Conservation (phyloP, 2,888 invertebrate species). For the Buathra laborator region DNA sequence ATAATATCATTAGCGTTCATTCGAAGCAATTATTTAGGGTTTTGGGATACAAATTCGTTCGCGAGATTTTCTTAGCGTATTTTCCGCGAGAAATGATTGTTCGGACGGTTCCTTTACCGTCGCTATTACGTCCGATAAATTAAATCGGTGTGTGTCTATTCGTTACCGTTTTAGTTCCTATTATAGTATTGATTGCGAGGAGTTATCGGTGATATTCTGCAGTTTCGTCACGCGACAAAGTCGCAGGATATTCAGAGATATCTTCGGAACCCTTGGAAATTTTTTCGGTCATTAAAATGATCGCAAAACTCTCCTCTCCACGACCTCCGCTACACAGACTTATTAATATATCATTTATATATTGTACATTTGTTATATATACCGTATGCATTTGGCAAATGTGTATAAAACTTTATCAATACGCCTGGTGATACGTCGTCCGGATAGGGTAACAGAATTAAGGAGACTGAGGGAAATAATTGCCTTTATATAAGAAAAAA, state of each 20-base stretch:
- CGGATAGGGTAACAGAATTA: conserved; percentile 77
- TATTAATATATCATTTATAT: conserved; percentile 75
- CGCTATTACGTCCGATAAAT: conserved; percentile 38
- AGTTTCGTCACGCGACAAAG: conserved; percentile 36
- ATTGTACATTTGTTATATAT: conserved; percentile 66
- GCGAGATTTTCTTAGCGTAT: conserved; percentile 26
- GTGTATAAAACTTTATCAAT: conserved; percentile 73
- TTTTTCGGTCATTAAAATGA: conserved; percentile 58
- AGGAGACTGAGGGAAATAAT: conserved; percentile 82
- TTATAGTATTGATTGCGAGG: conserved; percentile 48
- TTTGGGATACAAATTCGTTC: conserved; percentile 61
- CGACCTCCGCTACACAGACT: conserved; percentile 64
- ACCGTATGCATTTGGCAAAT: conserved; percentile 70
- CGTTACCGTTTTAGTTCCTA: conserved; percentile 66
- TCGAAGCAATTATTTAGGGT: conserved; percentile 59
- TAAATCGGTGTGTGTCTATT: conserved; percentile 43
- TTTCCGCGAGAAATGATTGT: conserved; percentile 13
- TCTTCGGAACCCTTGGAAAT: conserved; percentile 25
- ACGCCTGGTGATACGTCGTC: conserved; percentile 76
- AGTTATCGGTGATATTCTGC: conserved; percentile 42
- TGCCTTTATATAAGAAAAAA: conserved; percentile 77
- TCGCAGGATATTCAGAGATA: conserved; percentile 42
- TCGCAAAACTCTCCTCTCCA: conserved; percentile 3
- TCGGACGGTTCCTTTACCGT: conserved; percentile 25
- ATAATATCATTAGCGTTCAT: conserved; percentile 66